A percentile compares a stretch with the other conserved stretches of the same genome.
These are phyloP conservation scores for Eilema griseolum DNA, from an alignment of 2,888 invertebrate species.

Conservation along the genomic window DNA sequence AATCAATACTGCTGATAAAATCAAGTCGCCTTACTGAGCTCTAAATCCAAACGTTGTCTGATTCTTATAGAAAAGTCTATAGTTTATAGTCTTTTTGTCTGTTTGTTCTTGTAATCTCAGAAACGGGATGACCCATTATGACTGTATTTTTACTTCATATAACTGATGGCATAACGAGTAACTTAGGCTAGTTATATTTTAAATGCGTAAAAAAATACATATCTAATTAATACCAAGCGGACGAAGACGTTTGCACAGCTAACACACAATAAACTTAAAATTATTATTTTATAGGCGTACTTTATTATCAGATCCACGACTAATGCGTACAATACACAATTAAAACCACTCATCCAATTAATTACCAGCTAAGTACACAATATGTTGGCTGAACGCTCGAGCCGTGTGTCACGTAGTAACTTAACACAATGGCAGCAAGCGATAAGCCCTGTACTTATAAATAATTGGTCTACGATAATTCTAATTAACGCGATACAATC, in stretches of 20 bases:
- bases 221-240: neutral
- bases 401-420: constrained; percentile 60
- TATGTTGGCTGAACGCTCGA: constrained; percentile 25
- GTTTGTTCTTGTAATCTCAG: too few relatives aligned
- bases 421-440: constrained; percentile 73
- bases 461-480: constrained; percentile 84
- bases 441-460: constrained; percentile 79
- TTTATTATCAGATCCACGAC: constrained; percentile 20
- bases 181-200: too few relatives aligned
- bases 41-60: too few relatives aligned
- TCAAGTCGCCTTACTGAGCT: too few relatives aligned
- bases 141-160: too few relatives aligned
- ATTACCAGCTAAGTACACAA: constrained; percentile 20
- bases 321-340: constrained; percentile 15
- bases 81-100: too few relatives aligned
- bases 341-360: constrained; percentile 20
- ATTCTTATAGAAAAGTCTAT: too few relatives aligned
- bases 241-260: neutral
- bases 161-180: too few relatives aligned
- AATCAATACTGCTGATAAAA: too few relatives aligned
- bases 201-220: too few relatives aligned
- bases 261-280: neutral
- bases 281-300: neutral
- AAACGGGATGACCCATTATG: too few relatives aligned
- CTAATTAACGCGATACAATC: constrained; percentile 83